Percentiles rank a stretch among this genome's conserved stretches.
These are phyloP conservation scores for Opisthograptis luteolata DNA, from an alignment of 2,888 invertebrate genomes.

Conservation along the genomic window DNA sequence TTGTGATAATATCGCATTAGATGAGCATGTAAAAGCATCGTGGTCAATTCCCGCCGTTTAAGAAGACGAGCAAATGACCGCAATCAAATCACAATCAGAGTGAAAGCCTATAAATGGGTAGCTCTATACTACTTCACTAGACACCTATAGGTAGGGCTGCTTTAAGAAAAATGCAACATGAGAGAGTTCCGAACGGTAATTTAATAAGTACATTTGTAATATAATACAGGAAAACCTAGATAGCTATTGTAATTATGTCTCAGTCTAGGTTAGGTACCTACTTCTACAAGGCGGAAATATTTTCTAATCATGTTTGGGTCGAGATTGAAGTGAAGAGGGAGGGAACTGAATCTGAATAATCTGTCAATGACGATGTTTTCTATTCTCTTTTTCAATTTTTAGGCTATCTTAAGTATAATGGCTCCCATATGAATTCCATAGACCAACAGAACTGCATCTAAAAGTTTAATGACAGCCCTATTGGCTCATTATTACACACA, in stretches of 20 bases:
- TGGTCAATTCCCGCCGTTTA: constrained; percentile 57
- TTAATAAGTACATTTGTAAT: too few species aligned
- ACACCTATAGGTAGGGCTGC: constrained; percentile 11
- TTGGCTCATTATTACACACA: background rate
- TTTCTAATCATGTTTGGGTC: too few species aligned
- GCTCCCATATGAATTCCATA: too few species aligned
- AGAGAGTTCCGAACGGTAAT: too few species aligned
- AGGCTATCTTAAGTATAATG: too few species aligned
- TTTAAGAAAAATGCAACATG: background rate
- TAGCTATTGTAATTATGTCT: too few species aligned
- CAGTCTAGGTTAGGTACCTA: too few species aligned
- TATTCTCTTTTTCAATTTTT: too few species aligned
- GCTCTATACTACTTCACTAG: constrained; percentile 31
- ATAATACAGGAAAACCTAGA: too few species aligned
- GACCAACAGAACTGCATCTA: background rate
- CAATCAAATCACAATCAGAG: constrained; percentile 78
- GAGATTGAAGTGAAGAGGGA: too few species aligned
- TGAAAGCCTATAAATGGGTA: constrained; percentile 70
- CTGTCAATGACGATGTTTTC: background rate
- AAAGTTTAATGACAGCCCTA: constrained; percentile 43
- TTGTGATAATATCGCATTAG: constrained; percentile 57
- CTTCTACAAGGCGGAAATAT: too few species aligned
- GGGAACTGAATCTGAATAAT: too few species aligned
- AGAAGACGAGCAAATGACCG: constrained; percentile 70
- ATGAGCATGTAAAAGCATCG: constrained; percentile 58